Evolutionary conservation across 2,113 vertebrate genomes (phyloP).

Genomic region (Xenopus borealis): DNA sequence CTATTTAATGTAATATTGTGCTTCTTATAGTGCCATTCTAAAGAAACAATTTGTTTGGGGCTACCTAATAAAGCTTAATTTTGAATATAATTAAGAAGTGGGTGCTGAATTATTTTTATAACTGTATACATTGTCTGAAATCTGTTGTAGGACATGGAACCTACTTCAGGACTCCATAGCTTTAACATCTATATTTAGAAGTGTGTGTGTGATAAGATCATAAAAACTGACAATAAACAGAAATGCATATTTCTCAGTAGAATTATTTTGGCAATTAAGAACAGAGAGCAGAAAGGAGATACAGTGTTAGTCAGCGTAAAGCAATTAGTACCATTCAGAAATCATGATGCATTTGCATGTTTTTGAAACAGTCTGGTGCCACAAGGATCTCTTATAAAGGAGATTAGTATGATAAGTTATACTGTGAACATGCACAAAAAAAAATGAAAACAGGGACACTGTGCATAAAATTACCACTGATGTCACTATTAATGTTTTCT

Average conservation of each 20-base stretch:
- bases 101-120: too few relatives aligned
- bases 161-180: not conserved
- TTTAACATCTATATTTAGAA: conserved; percentile 30
- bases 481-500: conserved; percentile 39
- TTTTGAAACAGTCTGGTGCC: conserved; percentile 52
- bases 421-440: conserved; percentile 54
- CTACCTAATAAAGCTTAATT: too few relatives aligned
- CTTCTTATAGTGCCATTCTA: too few relatives aligned
- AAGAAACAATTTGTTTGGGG: too few relatives aligned
- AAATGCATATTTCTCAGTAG: conserved; percentile 5
- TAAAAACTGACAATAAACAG: conserved; percentile 39
- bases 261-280: conserved; percentile 61
- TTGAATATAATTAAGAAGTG: too few relatives aligned
- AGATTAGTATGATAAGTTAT: conserved; percentile 67
- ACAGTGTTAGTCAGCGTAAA: conserved; percentile 65
- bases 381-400: conserved; percentile 61
- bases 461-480: conserved; percentile 16
- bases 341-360: conserved; percentile 58
- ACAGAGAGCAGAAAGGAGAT: conserved; percentile 49
- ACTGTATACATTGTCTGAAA: not conserved
- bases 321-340: conserved; percentile 67
- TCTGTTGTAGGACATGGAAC: not conserved
- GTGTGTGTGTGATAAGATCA: conserved; percentile 20
- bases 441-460: conserved; percentile 23
- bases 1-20: too few relatives aligned